Conservation (phyloP, 2,113 vertebrate species). For the Cathartes aura region DNA sequence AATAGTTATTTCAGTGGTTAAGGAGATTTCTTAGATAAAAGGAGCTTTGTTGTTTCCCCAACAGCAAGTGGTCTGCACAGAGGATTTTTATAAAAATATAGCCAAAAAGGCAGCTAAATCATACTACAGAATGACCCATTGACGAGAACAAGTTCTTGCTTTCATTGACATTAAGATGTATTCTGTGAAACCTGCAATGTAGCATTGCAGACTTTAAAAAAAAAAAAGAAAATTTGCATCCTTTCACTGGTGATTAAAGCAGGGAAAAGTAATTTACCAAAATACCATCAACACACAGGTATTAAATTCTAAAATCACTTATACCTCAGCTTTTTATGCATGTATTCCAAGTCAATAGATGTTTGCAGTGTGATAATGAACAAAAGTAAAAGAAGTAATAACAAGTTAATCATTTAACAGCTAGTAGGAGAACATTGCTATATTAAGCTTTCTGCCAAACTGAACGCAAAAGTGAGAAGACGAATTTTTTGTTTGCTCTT, state of each 20-base stretch:
- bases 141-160: conserved; percentile 8
- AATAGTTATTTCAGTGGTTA: background rate
- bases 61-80: background rate
- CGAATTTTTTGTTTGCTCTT: background rate
- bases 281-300: background rate
- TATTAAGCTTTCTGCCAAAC: background rate
- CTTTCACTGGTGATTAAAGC: background rate
- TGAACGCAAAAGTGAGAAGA: background rate
- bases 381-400: background rate
- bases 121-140: background rate
- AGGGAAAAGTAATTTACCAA: background rate
- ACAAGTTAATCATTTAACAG: background rate
- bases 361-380: background rate
- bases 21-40: background rate
- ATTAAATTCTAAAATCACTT: background rate
- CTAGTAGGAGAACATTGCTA: background rate
- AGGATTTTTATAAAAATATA: conserved; percentile 20
- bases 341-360: background rate
- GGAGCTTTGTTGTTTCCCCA: background rate
- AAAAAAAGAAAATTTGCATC: background rate
- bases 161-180: background rate
- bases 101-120: background rate
- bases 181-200: background rate
- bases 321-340: background rate
- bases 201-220: background rate